These are phyloP conservation scores for Microctonus brassicae DNA, from an alignment of 2,888 invertebrate genomes.

Conservation along the genomic window DNA sequence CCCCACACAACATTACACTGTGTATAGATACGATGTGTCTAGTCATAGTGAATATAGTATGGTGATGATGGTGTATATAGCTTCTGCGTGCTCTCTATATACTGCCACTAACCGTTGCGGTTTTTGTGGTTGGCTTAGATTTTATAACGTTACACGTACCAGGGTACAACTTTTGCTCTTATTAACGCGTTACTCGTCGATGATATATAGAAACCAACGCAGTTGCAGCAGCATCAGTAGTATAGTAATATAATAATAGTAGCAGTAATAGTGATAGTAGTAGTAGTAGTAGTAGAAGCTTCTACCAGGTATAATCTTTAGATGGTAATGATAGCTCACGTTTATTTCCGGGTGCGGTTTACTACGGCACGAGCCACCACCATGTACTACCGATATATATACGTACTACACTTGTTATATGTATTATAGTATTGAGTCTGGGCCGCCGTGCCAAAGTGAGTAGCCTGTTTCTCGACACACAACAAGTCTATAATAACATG, in stretches of 20 bases:
- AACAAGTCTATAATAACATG: background rate
- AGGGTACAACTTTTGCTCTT: slow-evolving; percentile 50
- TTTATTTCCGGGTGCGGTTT: slow-evolving; percentile 61
- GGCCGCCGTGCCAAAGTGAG: slow-evolving; percentile 13
- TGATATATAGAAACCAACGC: slow-evolving; percentile 21
- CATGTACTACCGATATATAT: slow-evolving; percentile 10
- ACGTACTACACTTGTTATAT: background rate
- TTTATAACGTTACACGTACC: slow-evolving; percentile 59
- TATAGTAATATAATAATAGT: too few species aligned
- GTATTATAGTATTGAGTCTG: background rate
- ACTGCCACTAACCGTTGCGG: slow-evolving; percentile 48
- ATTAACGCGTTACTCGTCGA: slow-evolving; percentile 44
- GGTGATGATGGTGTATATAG: background rate
- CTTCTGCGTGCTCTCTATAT: slow-evolving; percentile 1
- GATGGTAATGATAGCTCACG: slow-evolving; percentile 59
- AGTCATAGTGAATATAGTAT: background rate
- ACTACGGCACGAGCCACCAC: slow-evolving; percentile 55
- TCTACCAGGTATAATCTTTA: slow-evolving; percentile 44
- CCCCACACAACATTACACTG: background rate
- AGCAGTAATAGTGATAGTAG: background rate
- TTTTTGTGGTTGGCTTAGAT: slow-evolving; percentile 60
- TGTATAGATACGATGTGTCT: background rate
- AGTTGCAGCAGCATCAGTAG: background rate
- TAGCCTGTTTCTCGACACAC: slow-evolving; percentile 9
- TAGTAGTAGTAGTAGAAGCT: background rate